Percentiles rank a stretch among this genome's conserved stretches.
These are phyloP conservation scores for Thera obeliscata DNA, from an alignment of 2,888 invertebrate genomes.

Conservation along the genomic window DNA sequence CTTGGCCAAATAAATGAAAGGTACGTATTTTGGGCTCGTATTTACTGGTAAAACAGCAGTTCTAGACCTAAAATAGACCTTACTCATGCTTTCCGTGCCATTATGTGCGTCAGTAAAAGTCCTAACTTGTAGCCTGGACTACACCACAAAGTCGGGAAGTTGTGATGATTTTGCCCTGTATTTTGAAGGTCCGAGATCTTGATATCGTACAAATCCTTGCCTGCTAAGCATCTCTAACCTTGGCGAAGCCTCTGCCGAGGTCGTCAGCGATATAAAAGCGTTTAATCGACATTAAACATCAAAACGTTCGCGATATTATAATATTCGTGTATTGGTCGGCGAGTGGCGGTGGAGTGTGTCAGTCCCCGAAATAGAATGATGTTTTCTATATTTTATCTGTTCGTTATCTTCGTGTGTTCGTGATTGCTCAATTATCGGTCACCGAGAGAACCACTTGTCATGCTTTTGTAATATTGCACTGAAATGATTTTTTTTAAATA, in stretches of 20 bases:
- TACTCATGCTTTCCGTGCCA: conserved; percentile 2
- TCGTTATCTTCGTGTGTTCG: conserved; percentile 34
- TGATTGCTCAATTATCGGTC: conserved; percentile 40
- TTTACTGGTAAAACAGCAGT: conserved; percentile 35
- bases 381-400: conserved; percentile 33
- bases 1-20: conserved; percentile 70
- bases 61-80: conserved; percentile 15
- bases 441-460: conserved; percentile 3
- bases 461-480: neutral
- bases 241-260: conserved; percentile 40
- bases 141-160: neutral
- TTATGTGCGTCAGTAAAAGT: conserved; percentile 1
- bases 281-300: conserved; percentile 36
- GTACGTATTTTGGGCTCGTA: conserved; percentile 61
- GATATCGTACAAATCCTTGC: conserved; percentile 19
- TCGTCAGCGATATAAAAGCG: conserved; percentile 41
- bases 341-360: conserved; percentile 42
- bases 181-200: conserved; percentile 17
- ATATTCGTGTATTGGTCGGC: conserved; percentile 21
- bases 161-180: conserved; percentile 7
- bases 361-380: conserved; percentile 53
- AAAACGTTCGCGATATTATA: conserved; percentile 12
- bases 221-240: conserved; percentile 14
- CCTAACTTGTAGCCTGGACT: neutral
- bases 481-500: no score